Evolutionary conservation across 2,797 vertebrate genomes (phyloP).

Genomic region (Aulostomus chinensis): DNA sequence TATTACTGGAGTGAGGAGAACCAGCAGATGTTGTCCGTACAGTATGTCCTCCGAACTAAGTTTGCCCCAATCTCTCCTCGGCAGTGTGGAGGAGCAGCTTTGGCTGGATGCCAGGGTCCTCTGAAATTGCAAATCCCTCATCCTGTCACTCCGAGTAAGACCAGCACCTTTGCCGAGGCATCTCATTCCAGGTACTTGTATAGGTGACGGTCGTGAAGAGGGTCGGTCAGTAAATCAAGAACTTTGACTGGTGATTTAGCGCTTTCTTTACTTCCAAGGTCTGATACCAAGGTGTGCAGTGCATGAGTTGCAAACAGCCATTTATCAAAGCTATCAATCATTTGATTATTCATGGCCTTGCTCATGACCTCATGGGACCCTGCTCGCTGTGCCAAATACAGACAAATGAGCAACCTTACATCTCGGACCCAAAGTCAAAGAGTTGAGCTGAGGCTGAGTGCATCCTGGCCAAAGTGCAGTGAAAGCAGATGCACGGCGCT

Average conservation of each 20-base stretch:
- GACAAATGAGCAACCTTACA: constrained; percentile 6
- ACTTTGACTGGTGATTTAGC: constrained; percentile 38
- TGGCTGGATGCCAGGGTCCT: constrained; percentile 41
- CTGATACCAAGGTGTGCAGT: constrained; percentile 15
- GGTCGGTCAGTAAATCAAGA: constrained; percentile 39
- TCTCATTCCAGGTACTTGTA: constrained; percentile 33
- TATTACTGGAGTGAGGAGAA: not conserved
- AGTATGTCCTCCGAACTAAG: not conserved
- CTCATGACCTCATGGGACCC: constrained; percentile 13
- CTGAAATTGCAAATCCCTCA: constrained; percentile 51
- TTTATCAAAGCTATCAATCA: constrained; percentile 15
- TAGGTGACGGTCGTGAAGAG: constrained; percentile 26
- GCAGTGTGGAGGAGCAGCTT: constrained; percentile 5
- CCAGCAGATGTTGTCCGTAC: not conserved
- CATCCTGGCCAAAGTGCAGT: too few species aligned
- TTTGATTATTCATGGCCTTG: constrained; percentile 1
- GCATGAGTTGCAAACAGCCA: constrained; percentile 35
- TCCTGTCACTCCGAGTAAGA: constrained; percentile 39
- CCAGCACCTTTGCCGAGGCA: constrained; percentile 19
- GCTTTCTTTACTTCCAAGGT: constrained; percentile 26
- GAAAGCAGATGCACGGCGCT: too few species aligned
- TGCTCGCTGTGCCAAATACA: constrained; percentile 16
- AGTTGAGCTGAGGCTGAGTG: constrained; percentile 2
- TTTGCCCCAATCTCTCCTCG: constrained; percentile 3
- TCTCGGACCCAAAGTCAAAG: constrained; percentile 3